Evolutionary conservation across 2,888 invertebrate species (phyloP), one percentile per base, ranked within the genome.

Genomic region (Troides oblongomaculatus): DNA sequence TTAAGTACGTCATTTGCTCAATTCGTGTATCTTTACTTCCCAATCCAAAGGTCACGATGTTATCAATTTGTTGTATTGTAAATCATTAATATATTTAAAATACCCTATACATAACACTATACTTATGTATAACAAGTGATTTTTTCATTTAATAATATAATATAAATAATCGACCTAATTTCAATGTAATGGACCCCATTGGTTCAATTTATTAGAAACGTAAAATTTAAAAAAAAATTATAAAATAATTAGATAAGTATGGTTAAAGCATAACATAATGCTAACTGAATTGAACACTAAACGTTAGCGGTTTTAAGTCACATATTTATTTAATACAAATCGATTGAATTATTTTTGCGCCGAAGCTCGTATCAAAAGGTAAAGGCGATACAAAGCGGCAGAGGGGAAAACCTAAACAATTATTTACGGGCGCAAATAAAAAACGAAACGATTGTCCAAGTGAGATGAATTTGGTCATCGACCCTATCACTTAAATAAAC

Each of bases 341-440:
- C 23, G 8, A 23, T 58, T 23, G 8, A 23, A 58, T 7, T 8
- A 23, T 5, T 23, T 23, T 23, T 58, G 3, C 12, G 18, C 25
- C 23, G 23, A 25, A 23, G 23, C 23, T 58, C 23, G 12, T 3
- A 58, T 58, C 25, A 58, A 10, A 58, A 62, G 43, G 23, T 46
- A 62, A 62, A 50, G 50, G 62, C 8, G 10, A 56, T 36, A 18
- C 50, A 25, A 64, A 62, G 43, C 25, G 50, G 25, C 23, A 30
- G 14, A 62, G 50, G 25, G 62, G 62, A 62, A 62, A 62, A 62
- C n/a, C 53, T 21, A 36, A 36, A 56, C n/a, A 36, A 62, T 50
- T 21, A 50, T 25, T 62, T 62, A 50, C 21, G 21, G 50, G 1
- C 25, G 50, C 10, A 23, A 18, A 17, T 62, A 62, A 46, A 62